Evolutionary conservation across 2,797 vertebrate genomes (phyloP).

Genomic region (Myotis myotis): DNA sequence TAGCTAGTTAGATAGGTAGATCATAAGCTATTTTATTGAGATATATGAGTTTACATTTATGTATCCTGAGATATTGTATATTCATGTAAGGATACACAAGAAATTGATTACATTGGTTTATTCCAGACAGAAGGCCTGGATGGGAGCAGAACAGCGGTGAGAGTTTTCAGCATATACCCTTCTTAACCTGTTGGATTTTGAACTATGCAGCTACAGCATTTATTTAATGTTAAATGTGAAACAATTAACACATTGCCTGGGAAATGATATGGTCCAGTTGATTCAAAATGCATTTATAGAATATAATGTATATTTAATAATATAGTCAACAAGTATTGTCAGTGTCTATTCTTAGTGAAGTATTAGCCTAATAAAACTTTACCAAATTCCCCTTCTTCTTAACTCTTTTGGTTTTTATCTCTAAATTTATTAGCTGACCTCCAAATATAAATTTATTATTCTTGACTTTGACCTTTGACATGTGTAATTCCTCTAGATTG

Average conservation of each 20-base stretch:
- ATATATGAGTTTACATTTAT: neutral
- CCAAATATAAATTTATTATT: neutral
- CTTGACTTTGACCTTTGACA: neutral
- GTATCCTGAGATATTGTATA: neutral
- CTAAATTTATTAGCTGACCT: neutral
- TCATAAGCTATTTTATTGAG: neutral
- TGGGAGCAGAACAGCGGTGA: neutral
- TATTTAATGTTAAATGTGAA: neutral
- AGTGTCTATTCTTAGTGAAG: neutral
- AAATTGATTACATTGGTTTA: neutral
- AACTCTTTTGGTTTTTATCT: neutral
- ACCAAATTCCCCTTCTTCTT: constrained; percentile 11
- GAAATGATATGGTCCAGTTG: neutral
- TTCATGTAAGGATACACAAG: neutral
- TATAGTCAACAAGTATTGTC: neutral
- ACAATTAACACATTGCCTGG: neutral
- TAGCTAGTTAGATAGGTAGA: neutral
- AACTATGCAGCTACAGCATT: neutral
- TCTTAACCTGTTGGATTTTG: neutral
- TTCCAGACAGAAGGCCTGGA: neutral
- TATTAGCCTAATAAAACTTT: constrained; percentile 22
- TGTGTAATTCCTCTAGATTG: neutral
- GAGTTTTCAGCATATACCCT: neutral
- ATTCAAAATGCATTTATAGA: neutral
- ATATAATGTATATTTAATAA: neutral